These are phyloP conservation scores for Anastrepha obliqua DNA, from an alignment of 1,140 invertebrate genomes.

Conservation along the genomic window DNA sequence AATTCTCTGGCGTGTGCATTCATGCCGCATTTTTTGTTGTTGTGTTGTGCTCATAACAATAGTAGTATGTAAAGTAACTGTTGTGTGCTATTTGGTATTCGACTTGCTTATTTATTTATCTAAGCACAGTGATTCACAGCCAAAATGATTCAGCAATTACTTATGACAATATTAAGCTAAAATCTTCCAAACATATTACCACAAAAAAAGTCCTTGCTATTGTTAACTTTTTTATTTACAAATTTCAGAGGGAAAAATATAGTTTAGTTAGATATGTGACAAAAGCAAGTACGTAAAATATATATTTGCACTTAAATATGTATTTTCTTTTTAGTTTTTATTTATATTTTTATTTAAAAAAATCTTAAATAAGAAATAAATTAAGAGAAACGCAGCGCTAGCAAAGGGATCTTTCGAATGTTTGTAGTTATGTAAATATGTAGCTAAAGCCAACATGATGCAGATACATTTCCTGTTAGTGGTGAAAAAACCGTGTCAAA, in stretches of 20 bases:
- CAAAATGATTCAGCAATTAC: neutral
- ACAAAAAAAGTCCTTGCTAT: neutral
- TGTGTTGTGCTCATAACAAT: neutral
- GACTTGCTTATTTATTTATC: neutral
- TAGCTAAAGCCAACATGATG: no score
- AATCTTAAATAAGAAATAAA: no score
- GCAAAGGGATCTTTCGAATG: no score
- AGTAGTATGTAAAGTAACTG: neutral
- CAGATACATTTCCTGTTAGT: no score
- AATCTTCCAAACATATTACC: neutral
- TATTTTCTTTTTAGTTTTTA: neutral
- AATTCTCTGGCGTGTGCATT: neutral
- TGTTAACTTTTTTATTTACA: no score
- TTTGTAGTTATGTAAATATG: no score
- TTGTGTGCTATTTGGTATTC: neutral
- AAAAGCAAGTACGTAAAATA: no score
- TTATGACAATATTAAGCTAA: neutral
- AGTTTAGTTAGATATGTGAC: no score
- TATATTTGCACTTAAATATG: no score
- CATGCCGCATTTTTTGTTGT: neutral
- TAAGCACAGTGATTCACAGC: neutral
- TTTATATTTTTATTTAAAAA: neutral
- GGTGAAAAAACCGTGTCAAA: no score
- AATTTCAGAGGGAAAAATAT: no score
- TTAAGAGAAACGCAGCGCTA: no score